These are phyloP conservation scores for Luffia ferchaultella DNA, from an alignment of 2,888 invertebrate species.

Conservation along the genomic window DNA sequence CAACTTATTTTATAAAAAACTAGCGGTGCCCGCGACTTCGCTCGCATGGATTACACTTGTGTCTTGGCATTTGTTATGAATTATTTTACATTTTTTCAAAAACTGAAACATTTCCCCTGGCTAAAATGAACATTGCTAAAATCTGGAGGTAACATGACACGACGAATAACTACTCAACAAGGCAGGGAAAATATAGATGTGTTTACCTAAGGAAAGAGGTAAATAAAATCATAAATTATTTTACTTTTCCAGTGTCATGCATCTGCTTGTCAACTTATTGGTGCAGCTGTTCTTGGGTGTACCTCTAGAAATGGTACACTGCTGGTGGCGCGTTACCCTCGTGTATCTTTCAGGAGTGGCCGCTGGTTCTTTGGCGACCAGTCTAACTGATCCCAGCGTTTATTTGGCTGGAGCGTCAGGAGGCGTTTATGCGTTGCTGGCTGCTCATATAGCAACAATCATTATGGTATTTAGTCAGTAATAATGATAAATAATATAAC, in stretches of 20 bases:
- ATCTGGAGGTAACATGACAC: too few relatives aligned
- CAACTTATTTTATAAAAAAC: too few relatives aligned
- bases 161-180: too few relatives aligned
- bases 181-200: too few relatives aligned
- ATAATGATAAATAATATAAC: too few relatives aligned
- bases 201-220: too few relatives aligned
- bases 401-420: constrained; percentile 94
- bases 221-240: not conserved
- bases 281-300: constrained; percentile 94
- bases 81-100: too few relatives aligned
- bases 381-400: constrained; percentile 79
- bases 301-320: constrained; percentile 95
- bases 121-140: too few relatives aligned
- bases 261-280: constrained; percentile 88
- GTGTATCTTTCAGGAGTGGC: constrained; percentile 87
- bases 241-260: constrained; percentile 72
- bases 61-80: too few relatives aligned
- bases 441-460: constrained; percentile 92
- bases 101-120: too few relatives aligned
- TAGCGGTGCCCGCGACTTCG: too few relatives aligned
- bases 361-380: constrained; percentile 86
- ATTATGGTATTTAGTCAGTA: constrained; percentile 75
- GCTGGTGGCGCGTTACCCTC: constrained; percentile 89
- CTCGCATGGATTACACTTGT: too few relatives aligned
- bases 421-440: constrained; percentile 93